Base-by-base conservation (phyloP, 1,140 invertebrate genomes). In the Drosophila nebulosa region DNA sequence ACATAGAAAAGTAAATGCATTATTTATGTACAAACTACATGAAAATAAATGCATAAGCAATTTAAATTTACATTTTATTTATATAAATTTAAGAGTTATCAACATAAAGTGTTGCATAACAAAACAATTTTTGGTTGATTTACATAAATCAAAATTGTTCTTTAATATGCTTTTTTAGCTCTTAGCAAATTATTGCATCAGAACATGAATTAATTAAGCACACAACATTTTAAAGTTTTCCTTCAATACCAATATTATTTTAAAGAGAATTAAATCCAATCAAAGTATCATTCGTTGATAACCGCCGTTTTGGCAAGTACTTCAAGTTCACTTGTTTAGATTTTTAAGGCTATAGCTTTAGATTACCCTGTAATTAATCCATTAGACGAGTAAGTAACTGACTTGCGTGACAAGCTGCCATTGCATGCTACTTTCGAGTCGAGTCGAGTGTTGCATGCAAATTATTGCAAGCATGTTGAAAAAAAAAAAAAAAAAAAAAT, bases 381-480 rank as follows among this genome's bases (percentile, higher is more conserved):
- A 81, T 86, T 86, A 86, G 64, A 16, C 22, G 14, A 18, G 39
- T 46, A 18, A 18, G 39, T 46, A 46, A 46, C 39, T 46, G 39
- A 39, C 69, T 76, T 72, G 83, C 81, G 83, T 86, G 81, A 42
- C 62, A 36, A 69, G 75, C 30, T 64, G 24, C 53, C 62, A 62
- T 86, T 71, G 78, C 78, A 81, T 78, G 81, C 78, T 36, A 53
- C 55, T 64, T 62, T 46, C n/a, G n/a, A n/a, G n/a, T n/a, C n/a
- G n/a, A 21, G 39, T 46, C 24, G 53, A 56, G 51, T 42, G 64
- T 85, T 68, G 81, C 81, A 85, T 86, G 83, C 81, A 86, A 86
- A 86, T 88, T 86, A 86, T 86, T 86, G 78, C 74, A 60, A 81
- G 66, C 72, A 65, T 81, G 74, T 63, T 81, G 69, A 78, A 52